phyloP scores from a whole-genome alignment of 2,888 invertebrate species.

The Dryadula phaetusa region DNA sequence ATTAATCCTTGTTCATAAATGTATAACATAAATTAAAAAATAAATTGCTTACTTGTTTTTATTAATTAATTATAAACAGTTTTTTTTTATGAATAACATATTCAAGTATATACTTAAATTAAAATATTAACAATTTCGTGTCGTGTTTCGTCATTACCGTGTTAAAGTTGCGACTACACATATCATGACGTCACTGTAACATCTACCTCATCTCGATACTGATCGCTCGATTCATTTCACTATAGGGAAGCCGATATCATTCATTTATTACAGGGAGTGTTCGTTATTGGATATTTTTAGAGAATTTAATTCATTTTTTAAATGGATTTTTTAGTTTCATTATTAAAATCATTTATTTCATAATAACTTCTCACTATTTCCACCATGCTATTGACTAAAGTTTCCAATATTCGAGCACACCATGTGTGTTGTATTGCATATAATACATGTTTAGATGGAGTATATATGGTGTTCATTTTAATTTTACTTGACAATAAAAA shows the following conservation, averaged over 20 bases:
- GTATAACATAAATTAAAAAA: not conserved
- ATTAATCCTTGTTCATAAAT: not conserved
- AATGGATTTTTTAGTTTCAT: not conserved
- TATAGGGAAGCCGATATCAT: slow-evolving; percentile 35
- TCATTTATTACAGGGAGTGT: slow-evolving; percentile 19
- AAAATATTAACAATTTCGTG: not conserved
- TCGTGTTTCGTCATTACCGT: too few species aligned
- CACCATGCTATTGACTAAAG: not conserved
- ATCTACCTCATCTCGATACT: slow-evolving; percentile 74
- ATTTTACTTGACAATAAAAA: too few species aligned
- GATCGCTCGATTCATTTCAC: slow-evolving; percentile 50
- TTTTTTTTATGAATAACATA: too few species aligned
- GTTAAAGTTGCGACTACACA: slow-evolving; percentile 7
- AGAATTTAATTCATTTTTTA: not conserved
- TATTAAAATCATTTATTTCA: not conserved
- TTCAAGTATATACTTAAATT: too few species aligned
- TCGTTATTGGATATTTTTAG: slow-evolving; percentile 1
- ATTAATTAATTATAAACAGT: not conserved
- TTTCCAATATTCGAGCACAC: not conserved
- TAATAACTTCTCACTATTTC: not conserved
- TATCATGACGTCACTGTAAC: slow-evolving; percentile 57
- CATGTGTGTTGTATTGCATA: too few species aligned
- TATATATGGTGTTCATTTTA: too few species aligned
- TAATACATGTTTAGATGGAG: not conserved
- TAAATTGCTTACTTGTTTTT: not conserved